Evolutionary conservation across 2,888 invertebrate species (phyloP), one percentile per base, ranked within the genome.

Genomic region (Philhelius pedissequus): DNA sequence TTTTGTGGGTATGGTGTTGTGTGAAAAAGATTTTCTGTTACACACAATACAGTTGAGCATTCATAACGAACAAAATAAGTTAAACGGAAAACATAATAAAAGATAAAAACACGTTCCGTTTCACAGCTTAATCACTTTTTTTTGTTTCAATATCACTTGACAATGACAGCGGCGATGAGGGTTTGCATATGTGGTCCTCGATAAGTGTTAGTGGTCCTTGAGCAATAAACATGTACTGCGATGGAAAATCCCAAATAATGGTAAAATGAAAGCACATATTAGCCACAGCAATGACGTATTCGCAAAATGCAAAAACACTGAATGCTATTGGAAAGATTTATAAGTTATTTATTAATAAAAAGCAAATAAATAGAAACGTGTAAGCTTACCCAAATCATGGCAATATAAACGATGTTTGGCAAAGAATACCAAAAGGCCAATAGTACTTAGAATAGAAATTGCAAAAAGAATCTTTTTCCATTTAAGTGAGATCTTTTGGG

Each of bases 241-340:
- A 94, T 13, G 97, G 96, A 91, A 98, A 96, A 92, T 98, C 97
- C 89, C 95, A 93, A 79, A 97, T 95, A 70, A 97, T 96, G 43
- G 97, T 95, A 86, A 96, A 94, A 90, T 98, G 98, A 92, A 97
- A 98, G 77, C 95, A 95, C 97, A 98, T 98, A 92, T 98, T 98
- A 87, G 96, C 95, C 70, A 96, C 94, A 73, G 98, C 97, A 89
- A 98, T 95, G 89, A 97, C 93, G 91, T 98, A 98, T 92, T 98
- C 98, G 91, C 97, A 97, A 76, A 97, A 93, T 1, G 98, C 97
- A 93, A 98, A 98, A 95, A 96, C 96, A 90, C 97, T 98, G 92
- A 98, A 98, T 56, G 98, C 98, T 98, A 11, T 50, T 68, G 5
- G 7, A 13, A 8, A 20, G 30, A 7, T 25, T 3, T 7, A n/a